These are phyloP conservation scores for Beris morrisii DNA, from an alignment of 2,888 invertebrate genomes.

Conservation along the genomic window DNA sequence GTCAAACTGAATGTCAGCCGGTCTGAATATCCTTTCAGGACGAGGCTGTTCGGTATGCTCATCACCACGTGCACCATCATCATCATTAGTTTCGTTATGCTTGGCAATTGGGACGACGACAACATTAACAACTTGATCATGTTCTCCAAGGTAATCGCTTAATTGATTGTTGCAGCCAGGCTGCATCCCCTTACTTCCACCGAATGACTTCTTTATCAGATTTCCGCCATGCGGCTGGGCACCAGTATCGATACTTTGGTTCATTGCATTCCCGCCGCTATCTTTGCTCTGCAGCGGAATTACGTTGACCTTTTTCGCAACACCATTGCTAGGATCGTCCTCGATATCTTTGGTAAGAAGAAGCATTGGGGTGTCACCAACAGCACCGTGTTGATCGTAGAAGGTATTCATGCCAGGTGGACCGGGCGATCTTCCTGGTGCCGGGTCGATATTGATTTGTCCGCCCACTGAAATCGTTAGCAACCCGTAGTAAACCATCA, in stretches of 20 bases:
- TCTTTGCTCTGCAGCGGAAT: constrained; percentile 33
- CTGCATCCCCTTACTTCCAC: constrained; percentile 37
- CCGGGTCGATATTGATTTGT: constrained; percentile 64
- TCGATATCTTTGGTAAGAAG: constrained; percentile 32
- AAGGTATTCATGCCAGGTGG: constrained; percentile 55
- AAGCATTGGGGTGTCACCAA: constrained; percentile 26
- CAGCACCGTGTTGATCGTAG: constrained; percentile 21
- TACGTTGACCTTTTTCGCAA: constrained; percentile 37
- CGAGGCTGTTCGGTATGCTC: neutral
- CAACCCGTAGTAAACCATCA: constrained; percentile 24
- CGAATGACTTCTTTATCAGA: constrained; percentile 28
- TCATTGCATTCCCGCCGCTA: constrained; percentile 11
- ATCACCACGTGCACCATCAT: neutral
- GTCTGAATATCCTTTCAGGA: constrained; percentile 14
- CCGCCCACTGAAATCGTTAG: constrained; percentile 43
- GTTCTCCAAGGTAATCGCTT: constrained; percentile 19
- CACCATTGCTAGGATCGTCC: constrained; percentile 34
- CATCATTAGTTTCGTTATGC: constrained; percentile 12
- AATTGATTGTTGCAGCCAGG: constrained; percentile 31
- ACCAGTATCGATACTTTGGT: no score
- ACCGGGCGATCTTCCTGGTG: constrained; percentile 68
- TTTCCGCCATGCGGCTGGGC: no score
- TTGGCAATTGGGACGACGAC: neutral
- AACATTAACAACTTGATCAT: constrained; percentile 20
- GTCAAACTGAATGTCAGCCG: constrained; percentile 43